Conservation (phyloP, 2,113 vertebrate species). For the Canis aureus region DNA sequence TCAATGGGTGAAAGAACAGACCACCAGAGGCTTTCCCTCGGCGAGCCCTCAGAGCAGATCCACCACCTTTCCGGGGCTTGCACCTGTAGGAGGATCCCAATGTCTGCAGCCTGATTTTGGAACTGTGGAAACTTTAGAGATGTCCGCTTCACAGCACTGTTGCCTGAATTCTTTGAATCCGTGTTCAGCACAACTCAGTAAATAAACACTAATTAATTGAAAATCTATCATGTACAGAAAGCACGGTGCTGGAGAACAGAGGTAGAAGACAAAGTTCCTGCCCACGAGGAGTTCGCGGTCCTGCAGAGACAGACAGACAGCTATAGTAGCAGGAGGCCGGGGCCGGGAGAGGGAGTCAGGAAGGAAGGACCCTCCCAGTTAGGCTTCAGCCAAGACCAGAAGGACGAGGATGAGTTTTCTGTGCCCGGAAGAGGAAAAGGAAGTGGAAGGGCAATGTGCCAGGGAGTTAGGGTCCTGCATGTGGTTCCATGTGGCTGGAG, state of each 20-base stretch:
- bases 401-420: background rate
- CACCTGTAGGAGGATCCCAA: background rate
- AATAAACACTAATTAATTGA: background rate
- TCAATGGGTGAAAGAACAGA: background rate
- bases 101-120: background rate
- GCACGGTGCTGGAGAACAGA: background rate
- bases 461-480: background rate
- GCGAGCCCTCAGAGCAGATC: background rate
- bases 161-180: background rate
- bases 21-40: too few species aligned
- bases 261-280: background rate
- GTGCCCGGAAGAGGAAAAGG: background rate
- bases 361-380: background rate
- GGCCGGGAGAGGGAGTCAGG: background rate
- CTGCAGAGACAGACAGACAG: background rate
- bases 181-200: background rate
- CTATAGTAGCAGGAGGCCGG: too few species aligned
- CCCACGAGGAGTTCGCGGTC: background rate
- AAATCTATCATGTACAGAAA: background rate
- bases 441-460: background rate
- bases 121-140: background rate
- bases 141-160: background rate
- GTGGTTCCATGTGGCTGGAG: background rate
- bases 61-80: background rate
- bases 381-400: background rate